Evolutionary conservation across 2,797 vertebrate genomes (phyloP).

Genomic region (Chelmon rostratus): DNA sequence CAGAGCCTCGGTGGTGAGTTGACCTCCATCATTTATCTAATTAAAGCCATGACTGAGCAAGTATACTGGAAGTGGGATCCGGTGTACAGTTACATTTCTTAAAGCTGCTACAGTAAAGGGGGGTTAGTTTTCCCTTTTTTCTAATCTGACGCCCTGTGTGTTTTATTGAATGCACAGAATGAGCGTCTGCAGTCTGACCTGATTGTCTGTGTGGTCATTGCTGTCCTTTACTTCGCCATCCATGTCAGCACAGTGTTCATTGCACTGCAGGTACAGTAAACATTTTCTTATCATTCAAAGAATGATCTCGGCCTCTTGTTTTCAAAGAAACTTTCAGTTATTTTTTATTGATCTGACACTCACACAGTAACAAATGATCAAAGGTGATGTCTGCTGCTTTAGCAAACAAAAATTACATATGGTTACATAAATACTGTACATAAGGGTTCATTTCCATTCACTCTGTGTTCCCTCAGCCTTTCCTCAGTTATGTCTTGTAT

Average conservation of each 20-base stretch:
- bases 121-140: not conserved
- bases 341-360: not conserved
- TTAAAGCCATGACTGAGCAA: not conserved
- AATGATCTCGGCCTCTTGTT: not conserved
- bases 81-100: not conserved
- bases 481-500: conserved; percentile 96
- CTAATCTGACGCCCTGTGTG: conserved; percentile 1
- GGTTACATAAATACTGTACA: not conserved
- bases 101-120: not conserved
- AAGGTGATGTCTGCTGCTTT: too few relatives aligned
- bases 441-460: not conserved
- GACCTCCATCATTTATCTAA: too few relatives aligned
- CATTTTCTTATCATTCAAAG: not conserved
- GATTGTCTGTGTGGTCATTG: conserved; percentile 95
- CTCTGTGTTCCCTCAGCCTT: conserved; percentile 86
- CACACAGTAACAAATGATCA: not conserved
- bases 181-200: conserved; percentile 97
- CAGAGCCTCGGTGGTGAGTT: conserved; percentile 95
- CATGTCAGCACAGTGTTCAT: conserved; percentile 99
- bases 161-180: conserved; percentile 85
- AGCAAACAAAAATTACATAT: not conserved
- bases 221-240: conserved; percentile 98
- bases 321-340: not conserved
- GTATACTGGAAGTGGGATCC: not conserved
- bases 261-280: conserved; percentile 91